A percentile compares a stretch with the other conserved stretches of the same genome.
Evolutionary conservation across 2,888 invertebrate genomes (phyloP).

Genomic region (Rhimphoctona megacephalus): DNA sequence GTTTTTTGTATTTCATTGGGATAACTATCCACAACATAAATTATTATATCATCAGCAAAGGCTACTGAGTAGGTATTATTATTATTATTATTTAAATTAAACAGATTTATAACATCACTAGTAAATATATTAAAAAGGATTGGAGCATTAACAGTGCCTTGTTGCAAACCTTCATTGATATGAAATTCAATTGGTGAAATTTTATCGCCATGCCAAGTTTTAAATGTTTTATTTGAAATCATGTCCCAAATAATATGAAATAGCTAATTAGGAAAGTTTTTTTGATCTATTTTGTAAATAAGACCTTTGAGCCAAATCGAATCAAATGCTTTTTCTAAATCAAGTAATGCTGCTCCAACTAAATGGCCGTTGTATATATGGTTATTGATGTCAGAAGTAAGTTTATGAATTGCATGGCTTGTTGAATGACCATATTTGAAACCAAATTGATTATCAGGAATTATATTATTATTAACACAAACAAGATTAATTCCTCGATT

Average conservation of each 20-base stretch:
- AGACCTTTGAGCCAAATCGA: conserved; percentile 59
- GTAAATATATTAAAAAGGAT: neutral
- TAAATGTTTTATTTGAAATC: neutral
- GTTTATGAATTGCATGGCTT: conserved; percentile 22
- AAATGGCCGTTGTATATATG: neutral
- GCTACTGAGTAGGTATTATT: neutral
- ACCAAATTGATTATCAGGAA: too few species aligned
- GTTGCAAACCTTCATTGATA: neutral
- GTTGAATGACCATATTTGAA: too few species aligned
- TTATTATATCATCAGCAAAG: neutral
- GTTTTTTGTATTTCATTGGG: neutral
- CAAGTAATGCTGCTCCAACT: neutral
- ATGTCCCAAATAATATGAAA: neutral
- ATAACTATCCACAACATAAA: neutral
- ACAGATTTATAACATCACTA: neutral
- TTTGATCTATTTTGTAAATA: conserved; percentile 33
- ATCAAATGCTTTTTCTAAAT: conserved; percentile 36
- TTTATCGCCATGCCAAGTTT: neutral
- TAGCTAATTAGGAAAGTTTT: conserved; percentile 40
- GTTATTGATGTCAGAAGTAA: conserved; percentile 26
- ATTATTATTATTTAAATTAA: neutral
- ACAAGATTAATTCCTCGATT: too few species aligned
- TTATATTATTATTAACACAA: too few species aligned
- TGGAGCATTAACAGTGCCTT: neutral
- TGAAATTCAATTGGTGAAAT: neutral